A percentile compares a stretch with the other conserved stretches of the same genome.
Evolutionary conservation across 2,113 vertebrate species (phyloP).

Genomic region (Crotophaga sulcirostris): DNA sequence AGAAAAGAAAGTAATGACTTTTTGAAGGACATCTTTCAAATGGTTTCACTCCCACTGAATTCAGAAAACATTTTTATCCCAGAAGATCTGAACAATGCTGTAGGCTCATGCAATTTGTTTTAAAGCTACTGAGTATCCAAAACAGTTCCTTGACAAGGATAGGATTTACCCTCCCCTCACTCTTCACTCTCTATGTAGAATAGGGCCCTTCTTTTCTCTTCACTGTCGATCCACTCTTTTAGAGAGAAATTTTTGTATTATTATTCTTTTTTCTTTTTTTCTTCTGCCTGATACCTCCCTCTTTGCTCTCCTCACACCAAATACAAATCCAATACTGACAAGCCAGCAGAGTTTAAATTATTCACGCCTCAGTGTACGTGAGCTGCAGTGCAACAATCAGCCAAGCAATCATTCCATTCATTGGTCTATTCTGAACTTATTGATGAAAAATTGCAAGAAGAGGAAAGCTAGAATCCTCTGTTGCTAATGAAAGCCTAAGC

Average conservation of each 20-base stretch:
- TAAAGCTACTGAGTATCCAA: conserved; percentile 18
- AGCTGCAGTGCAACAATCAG: conserved; percentile 4
- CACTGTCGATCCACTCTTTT: background rate
- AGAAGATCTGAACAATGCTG: background rate
- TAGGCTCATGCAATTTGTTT: conserved; percentile 34
- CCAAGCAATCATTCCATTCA: conserved; percentile 56
- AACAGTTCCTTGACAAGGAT: background rate
- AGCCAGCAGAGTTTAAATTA: conserved; percentile 53
- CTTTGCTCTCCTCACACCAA: conserved; percentile 18
- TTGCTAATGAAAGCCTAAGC: background rate
- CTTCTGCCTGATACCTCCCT: conserved; percentile 12
- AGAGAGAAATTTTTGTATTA: background rate
- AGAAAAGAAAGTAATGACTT: conserved; percentile 13
- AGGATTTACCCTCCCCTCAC: background rate
- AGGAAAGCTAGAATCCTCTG: background rate
- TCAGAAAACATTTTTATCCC: background rate
- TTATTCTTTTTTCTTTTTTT: background rate
- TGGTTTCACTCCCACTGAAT: conserved; percentile 18
- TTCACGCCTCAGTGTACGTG: conserved; percentile 44
- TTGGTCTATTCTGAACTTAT: conserved; percentile 55
- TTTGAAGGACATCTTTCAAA: conserved; percentile 33
- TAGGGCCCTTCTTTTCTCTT: background rate
- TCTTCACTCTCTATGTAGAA: rapidly evolving
- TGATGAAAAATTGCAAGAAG: conserved; percentile 30
- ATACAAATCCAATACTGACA: conserved; percentile 61